Evolutionary conservation across 1,140 invertebrate genomes (phyloP).

Genomic region (Lordiphosa stackelbergi): DNA sequence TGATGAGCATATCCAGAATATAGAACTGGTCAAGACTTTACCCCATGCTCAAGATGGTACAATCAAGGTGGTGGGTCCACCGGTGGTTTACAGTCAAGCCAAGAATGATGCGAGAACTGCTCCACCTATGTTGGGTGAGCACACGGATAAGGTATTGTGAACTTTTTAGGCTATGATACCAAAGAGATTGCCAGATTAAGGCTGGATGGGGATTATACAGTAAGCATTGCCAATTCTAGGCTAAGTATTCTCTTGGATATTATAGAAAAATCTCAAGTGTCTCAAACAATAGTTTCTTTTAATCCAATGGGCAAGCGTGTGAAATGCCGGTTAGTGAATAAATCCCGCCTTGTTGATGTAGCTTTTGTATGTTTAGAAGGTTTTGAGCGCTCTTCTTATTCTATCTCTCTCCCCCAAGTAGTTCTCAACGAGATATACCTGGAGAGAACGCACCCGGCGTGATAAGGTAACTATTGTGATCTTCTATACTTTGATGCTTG

Average conservation of each 20-base stretch:
- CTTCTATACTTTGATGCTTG: constrained; percentile 5
- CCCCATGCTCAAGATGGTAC: constrained; percentile 84
- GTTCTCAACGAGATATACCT: constrained; percentile 16
- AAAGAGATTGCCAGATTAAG: constrained; percentile 35
- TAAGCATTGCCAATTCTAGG: constrained; percentile 6
- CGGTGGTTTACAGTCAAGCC: constrained; percentile 87
- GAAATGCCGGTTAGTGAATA: constrained; percentile 24
- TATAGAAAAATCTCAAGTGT: constrained; percentile 7
- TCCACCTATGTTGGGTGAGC: constrained; percentile 92
- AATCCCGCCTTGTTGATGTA: too few relatives aligned
- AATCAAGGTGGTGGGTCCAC: constrained; percentile 90
- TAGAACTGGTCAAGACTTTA: constrained; percentile 87
- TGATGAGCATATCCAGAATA: constrained; percentile 89
- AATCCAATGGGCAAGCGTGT: background rate
- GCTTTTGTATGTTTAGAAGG: too few relatives aligned
- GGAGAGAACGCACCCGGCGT: constrained; percentile 15
- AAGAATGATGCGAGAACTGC: constrained; percentile 84
- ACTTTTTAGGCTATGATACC: constrained; percentile 82
- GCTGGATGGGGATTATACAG: constrained; percentile 47
- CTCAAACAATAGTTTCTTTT: constrained; percentile 1
- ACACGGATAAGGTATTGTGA: constrained; percentile 88
- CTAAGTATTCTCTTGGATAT: background rate
- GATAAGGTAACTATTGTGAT: constrained; percentile 21
- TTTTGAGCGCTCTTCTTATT: background rate
- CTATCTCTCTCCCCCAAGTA: background rate